phyloP scores from a whole-genome alignment of 2,797 vertebrate genomes.

The Centroberyx gerrardi region DNA sequence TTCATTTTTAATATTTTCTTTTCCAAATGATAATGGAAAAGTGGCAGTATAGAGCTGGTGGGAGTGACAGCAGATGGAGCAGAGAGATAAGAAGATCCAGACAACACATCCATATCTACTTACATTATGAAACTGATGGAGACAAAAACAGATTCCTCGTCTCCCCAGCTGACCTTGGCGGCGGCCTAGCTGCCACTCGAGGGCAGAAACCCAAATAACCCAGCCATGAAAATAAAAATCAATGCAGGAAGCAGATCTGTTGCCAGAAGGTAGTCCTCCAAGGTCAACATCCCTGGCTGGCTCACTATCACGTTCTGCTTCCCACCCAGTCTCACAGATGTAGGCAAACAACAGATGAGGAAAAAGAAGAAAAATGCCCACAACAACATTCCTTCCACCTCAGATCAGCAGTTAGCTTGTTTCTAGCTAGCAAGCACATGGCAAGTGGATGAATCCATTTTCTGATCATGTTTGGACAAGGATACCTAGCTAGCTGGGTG shows the following conservation, averaged over 20 bases:
- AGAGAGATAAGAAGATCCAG: conserved; percentile 22
- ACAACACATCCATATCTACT: conserved; percentile 56
- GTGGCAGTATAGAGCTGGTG: not conserved
- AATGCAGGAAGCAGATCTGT: conserved; percentile 82
- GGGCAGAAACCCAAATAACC: conserved; percentile 81
- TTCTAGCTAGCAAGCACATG: conserved; percentile 31
- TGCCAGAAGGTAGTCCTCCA: conserved; percentile 80
- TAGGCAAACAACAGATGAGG: conserved; percentile 52
- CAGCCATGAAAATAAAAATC: conserved; percentile 82
- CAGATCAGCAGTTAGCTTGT: conserved; percentile 38
- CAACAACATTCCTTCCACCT: conserved; percentile 31
- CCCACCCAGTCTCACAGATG: conserved; percentile 56
- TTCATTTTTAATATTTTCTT: not conserved
- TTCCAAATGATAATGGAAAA: not conserved
- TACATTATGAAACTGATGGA: conserved; percentile 59
- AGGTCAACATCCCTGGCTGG: conserved; percentile 69
- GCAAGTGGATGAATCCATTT: conserved; percentile 7
- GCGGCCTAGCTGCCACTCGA: conserved; percentile 61
- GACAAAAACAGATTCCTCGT: conserved; percentile 66
- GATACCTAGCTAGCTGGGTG: conserved; percentile 3
- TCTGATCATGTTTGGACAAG: conserved; percentile 15
- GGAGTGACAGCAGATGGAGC: conserved; percentile 19
- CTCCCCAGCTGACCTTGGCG: conserved; percentile 75
- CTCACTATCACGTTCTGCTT: conserved; percentile 65
- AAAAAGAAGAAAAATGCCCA: conserved; percentile 44